These are phyloP conservation scores for Dicaeum eximium DNA, from an alignment of 2,113 vertebrate genomes.

Conservation along the genomic window DNA sequence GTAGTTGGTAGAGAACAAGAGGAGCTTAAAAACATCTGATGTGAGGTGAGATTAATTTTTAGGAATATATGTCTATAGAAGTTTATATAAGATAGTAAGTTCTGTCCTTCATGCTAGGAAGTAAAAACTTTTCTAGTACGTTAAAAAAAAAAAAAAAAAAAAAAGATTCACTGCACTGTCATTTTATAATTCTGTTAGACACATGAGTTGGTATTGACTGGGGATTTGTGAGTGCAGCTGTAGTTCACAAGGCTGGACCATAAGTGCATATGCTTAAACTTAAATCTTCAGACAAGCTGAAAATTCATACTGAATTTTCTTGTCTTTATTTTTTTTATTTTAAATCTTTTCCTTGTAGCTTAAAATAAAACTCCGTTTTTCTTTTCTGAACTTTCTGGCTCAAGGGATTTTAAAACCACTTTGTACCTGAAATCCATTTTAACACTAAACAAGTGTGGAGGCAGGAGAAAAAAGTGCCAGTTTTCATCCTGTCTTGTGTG, in stretches of 20 bases:
- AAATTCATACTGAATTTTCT: background rate
- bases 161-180: background rate
- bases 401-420: background rate
- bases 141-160: too few species aligned
- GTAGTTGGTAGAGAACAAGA: background rate
- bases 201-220: background rate
- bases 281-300: background rate
- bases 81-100: background rate
- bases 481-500: background rate
- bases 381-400: background rate
- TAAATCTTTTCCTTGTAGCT: background rate
- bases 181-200: background rate
- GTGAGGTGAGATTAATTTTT: background rate
- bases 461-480: background rate
- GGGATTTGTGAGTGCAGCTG: background rate
- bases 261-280: background rate
- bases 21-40: background rate
- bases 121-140: background rate
- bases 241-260: background rate
- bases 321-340: background rate
- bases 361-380: background rate
- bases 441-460: conserved; percentile 19
- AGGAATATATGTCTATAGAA: background rate
- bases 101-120: background rate
- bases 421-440: conserved; percentile 5